Conservation (phyloP, 1,140 invertebrate genomes). For the Gryllus bimaculatus region DNA sequence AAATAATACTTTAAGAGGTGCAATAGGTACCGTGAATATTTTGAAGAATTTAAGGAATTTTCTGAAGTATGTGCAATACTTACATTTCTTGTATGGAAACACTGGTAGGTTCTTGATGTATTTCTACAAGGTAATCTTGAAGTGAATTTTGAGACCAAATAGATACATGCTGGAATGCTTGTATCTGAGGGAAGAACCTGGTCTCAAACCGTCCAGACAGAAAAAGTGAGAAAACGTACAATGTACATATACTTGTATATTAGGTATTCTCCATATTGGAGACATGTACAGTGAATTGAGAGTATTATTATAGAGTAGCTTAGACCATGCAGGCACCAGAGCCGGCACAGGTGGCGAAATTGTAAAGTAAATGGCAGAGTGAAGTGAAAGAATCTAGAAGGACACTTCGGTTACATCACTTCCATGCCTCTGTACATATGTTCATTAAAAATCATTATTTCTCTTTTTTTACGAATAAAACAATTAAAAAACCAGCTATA, state of each 20-base stretch:
- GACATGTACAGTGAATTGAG: not conserved
- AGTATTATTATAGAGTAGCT: not conserved
- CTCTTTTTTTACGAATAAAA: slow-evolving; percentile 7
- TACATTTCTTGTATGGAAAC: too few relatives aligned
- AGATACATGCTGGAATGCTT: too few relatives aligned
- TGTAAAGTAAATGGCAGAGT: not conserved
- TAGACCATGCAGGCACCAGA: not conserved
- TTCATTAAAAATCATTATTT: slow-evolving; percentile 6
- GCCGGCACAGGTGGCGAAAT: not conserved
- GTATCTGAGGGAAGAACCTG: too few relatives aligned
- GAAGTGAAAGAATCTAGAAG: not conserved
- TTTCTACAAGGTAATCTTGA: not conserved
- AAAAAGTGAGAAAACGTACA: not conserved
- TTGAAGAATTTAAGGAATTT: too few relatives aligned
- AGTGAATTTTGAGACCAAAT: not conserved
- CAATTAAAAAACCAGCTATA: slow-evolving; percentile 18
- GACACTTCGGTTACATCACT: not conserved
- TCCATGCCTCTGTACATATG: slow-evolving; percentile 1
- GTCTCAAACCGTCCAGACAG: slow-evolving; percentile 13
- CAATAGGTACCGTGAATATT: too few relatives aligned
- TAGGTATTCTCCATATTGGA: slow-evolving; percentile 14
- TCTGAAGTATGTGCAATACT: too few relatives aligned
- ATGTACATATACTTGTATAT: not conserved
- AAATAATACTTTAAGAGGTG: too few relatives aligned
- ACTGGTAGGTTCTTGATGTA: too few relatives aligned